Percentiles rank a stretch among this genome's conserved stretches.
Conservation (phyloP, 2,888 invertebrate genomes). For the Hydropsyche betteni region DNA sequence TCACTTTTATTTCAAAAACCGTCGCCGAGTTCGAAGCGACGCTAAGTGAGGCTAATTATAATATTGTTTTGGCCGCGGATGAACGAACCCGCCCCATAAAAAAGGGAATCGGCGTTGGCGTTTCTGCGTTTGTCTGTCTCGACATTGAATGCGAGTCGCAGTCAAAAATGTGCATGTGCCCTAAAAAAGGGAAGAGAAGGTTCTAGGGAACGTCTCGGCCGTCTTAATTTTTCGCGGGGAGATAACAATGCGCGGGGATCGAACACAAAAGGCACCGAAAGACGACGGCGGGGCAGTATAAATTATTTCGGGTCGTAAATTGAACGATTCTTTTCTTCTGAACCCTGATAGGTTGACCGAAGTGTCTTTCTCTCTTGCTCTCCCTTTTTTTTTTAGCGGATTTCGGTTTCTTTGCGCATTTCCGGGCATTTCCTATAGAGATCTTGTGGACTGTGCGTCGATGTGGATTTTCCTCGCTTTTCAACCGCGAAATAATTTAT, state of each 20-base stretch:
- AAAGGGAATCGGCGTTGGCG: neutral
- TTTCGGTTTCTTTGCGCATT: conserved; percentile 47
- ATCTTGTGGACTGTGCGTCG: conserved; percentile 33
- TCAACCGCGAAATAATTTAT: no score
- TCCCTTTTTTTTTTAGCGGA: conserved; percentile 32
- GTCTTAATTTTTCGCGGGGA: conserved; percentile 50
- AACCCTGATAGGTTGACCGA: conserved; percentile 51
- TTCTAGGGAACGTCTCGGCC: neutral
- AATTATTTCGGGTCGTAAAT: conserved; percentile 52
- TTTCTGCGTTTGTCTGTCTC: conserved; percentile 33
- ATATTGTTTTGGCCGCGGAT: conserved; percentile 51
- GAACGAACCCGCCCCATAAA: conserved; percentile 45
- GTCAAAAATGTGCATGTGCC: conserved; percentile 6
- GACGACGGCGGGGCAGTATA: conserved; percentile 50
- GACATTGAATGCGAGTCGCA: conserved; percentile 3
- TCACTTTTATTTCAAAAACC: conserved; percentile 46
- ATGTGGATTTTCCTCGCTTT: neutral
- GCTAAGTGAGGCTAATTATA: conserved; percentile 52
- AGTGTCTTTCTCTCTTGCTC: conserved; percentile 37
- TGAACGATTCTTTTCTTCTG: conserved; percentile 52
- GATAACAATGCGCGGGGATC: conserved; percentile 44
- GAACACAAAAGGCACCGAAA: conserved; percentile 48
- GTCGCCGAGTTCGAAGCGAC: conserved; percentile 30
- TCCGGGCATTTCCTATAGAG: conserved; percentile 37
- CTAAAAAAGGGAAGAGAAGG: conserved; percentile 4